Base-by-base conservation (phyloP, 2,888 invertebrate species). In the Nineta flava region DNA sequence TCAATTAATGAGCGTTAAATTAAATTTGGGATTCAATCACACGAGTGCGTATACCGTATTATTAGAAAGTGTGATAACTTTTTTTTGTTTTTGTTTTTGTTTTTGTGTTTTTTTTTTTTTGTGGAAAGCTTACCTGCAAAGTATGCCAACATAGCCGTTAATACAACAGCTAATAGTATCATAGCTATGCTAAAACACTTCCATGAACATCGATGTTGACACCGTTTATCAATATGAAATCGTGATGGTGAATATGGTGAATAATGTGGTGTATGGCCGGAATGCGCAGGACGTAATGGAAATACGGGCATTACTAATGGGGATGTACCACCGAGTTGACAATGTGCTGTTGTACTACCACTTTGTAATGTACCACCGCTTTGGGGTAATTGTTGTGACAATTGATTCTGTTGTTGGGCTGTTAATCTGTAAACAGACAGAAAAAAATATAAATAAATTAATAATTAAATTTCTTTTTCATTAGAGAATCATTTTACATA, bases 181-280 rank as follows among this genome's bases (percentile, higher is more conserved):
- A 94, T 83, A 61, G 87, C 83, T 68, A 95, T 88, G 69, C 91
- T 90, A 67, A 90, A 83, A 70, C 93, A 94, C 72, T 92, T 91
- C 95, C 95, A 95, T 65, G 92, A 88, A 76, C 94, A 94, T 59
- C 90, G 79, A 69, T 88, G 88, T 68, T 87, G 87, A 73, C 88
- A 91, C 59, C 88, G 81, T 71, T 92, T 92, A 74, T 91, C 88
- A 75, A 91, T 87, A 76, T 90, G 88, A 75, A 91, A 91, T 69
- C 91, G 82, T 65, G 88, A 90, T 65, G 88, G 88, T 61, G 88
- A 88, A 74, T 90, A 88, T 57, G 88, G 87, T 66, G 87, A 87
- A 61, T 88, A 87, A 67, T 87, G 87, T 60, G 83, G 83, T 64
- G 84, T 81, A 62, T 75, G 72, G 56, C 73, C 70, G 62, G 73